Evolutionary conservation across 2,888 invertebrate genomes (phyloP).

Genomic region (Silvanus unidentatus): DNA sequence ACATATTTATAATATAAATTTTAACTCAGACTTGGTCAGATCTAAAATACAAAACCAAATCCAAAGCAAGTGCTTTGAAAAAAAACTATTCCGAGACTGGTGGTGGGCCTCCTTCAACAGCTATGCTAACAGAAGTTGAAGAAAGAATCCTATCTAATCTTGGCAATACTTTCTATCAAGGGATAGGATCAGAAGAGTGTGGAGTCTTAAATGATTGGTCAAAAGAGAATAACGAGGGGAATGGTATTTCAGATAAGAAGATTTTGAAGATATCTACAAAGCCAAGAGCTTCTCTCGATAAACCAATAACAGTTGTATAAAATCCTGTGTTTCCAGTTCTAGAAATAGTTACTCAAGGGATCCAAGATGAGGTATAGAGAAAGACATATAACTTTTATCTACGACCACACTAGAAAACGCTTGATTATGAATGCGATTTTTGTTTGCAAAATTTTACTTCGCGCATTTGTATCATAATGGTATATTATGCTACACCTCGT

Average conservation of each 20-base stretch:
- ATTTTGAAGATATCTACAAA: too few species aligned
- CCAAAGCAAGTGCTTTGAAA: background rate
- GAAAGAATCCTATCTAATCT: background rate
- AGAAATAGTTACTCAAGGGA: too few species aligned
- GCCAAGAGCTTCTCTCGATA: too few species aligned
- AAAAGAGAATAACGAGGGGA: too few species aligned
- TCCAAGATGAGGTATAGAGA: too few species aligned
- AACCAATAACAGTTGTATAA: conserved; percentile 10
- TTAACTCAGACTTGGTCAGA: background rate
- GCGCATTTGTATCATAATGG: too few species aligned
- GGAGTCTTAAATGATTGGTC: background rate
- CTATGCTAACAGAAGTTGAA: background rate
- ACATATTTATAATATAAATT: background rate
- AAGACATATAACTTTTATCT: too few species aligned
- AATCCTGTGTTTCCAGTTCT: too few species aligned
- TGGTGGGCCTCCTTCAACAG: background rate
- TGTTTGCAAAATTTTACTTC: too few species aligned
- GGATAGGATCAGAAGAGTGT: background rate
- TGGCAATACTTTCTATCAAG: background rate
- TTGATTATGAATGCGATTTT: too few species aligned
- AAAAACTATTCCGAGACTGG: background rate
- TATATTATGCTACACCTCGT: too few species aligned
- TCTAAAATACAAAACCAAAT: background rate
- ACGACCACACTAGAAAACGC: too few species aligned
- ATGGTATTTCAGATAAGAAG: background rate